phyloP scores from a whole-genome alignment of 2,888 invertebrate species.

The Coecobrya sp. region DNA sequence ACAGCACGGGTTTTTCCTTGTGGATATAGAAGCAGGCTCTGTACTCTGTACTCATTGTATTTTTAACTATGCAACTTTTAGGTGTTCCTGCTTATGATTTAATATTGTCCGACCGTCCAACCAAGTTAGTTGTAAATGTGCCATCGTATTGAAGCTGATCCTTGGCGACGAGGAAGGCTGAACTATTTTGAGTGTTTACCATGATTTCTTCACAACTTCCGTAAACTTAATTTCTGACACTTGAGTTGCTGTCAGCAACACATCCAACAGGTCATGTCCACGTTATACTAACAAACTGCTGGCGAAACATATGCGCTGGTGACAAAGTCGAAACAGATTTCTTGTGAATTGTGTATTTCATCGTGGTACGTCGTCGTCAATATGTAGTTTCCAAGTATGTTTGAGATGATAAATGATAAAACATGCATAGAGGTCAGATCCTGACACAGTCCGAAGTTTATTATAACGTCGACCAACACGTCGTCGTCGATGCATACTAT shows the following conservation, averaged over 20 bases:
- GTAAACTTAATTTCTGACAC: not conserved
- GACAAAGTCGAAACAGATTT: not conserved
- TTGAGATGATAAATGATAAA: slow-evolving; percentile 19
- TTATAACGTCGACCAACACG: slow-evolving; percentile 9
- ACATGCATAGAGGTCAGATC: slow-evolving; percentile 64
- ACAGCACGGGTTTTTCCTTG: too few relatives aligned
- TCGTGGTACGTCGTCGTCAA: not conserved
- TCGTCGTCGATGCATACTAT: slow-evolving; percentile 38
- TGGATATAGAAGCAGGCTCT: too few relatives aligned
- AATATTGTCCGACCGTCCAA: too few relatives aligned
- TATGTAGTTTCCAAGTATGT: not conserved
- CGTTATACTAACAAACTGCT: not conserved
- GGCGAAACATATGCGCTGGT: slow-evolving; percentile 5
- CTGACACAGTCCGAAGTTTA: slow-evolving; percentile 39
- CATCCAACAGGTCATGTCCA: not conserved
- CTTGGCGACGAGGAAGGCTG: too few relatives aligned
- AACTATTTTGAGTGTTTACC: too few relatives aligned
- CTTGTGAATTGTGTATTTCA: not conserved
- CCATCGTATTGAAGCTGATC: too few relatives aligned
- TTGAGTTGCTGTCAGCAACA: not conserved
- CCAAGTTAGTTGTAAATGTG: too few relatives aligned
- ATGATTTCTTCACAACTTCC: not conserved
- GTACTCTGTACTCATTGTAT: too few relatives aligned
- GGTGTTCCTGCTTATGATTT: too few relatives aligned
- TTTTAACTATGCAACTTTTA: too few relatives aligned